A percentile compares a stretch with the other conserved stretches of the same genome.
Evolutionary conservation across 1,140 invertebrate species (phyloP).

Genomic region (Drosophila ambigua): DNA sequence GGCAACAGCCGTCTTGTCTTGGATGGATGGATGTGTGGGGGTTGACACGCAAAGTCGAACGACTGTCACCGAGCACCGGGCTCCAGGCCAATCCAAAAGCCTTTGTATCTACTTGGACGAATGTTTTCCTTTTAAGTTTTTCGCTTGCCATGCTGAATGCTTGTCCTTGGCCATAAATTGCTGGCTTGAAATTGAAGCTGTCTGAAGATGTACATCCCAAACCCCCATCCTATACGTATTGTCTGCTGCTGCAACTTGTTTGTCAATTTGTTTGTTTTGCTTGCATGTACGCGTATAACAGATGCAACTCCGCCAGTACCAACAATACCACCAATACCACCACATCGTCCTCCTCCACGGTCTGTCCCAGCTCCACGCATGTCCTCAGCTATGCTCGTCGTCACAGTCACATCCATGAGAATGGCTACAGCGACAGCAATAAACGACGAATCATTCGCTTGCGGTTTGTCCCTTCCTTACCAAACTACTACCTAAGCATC

Average conservation of each 20-base stretch:
- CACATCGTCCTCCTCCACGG: slow-evolving; percentile 46
- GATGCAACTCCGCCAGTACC: slow-evolving; percentile 42
- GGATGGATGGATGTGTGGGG: too few relatives aligned
- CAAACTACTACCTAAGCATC: slow-evolving; percentile 1
- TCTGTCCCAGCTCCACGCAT: slow-evolving; percentile 64
- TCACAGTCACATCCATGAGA: slow-evolving; percentile 72
- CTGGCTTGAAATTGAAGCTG: too few relatives aligned
- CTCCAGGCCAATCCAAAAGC: slow-evolving; percentile 31
- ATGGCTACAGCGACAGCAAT: slow-evolving; percentile 43
- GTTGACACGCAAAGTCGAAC: slow-evolving; percentile 56
- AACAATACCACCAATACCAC: too few relatives aligned
- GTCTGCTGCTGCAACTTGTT: too few relatives aligned
- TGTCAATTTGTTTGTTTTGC: too few relatives aligned
- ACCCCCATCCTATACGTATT: too few relatives aligned
- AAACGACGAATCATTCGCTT: slow-evolving; percentile 64
- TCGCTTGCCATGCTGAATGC: neutral
- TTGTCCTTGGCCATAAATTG: neutral
- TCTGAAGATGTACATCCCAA: too few relatives aligned
- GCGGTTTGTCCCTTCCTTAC: slow-evolving; percentile 62
- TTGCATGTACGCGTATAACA: slow-evolving; percentile 27
- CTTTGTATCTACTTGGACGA: slow-evolving; percentile 29
- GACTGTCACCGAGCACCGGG: neutral
- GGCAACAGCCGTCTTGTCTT: slow-evolving; percentile 19
- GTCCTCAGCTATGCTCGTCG: slow-evolving; percentile 72
- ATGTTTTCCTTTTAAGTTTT: slow-evolving; percentile 5